Base-by-base conservation (phyloP, 2,113 vertebrate genomes). In the Podilymbus podiceps region DNA sequence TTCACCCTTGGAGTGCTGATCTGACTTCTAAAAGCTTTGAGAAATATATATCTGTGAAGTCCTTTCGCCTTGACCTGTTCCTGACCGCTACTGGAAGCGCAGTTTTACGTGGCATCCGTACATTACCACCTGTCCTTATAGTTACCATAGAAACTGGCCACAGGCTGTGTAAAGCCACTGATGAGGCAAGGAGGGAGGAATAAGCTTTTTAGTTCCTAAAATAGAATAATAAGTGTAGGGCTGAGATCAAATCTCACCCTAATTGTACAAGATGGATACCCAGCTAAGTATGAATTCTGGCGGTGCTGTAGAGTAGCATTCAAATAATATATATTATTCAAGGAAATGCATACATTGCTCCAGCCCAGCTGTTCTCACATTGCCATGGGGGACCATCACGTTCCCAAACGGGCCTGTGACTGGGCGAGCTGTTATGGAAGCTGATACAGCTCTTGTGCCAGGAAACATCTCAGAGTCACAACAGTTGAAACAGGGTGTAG, bases 91-190 rank as follows among this genome's bases (percentile, higher is more conserved):
- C 67, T 94, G 75, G 67, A 66, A 91, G 38, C 69, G 73, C 59
- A 59, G 47, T 85, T 90, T 44, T 75, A 7, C 0, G 2, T 40
- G 69, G 46, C 69, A 86, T 69, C 79, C 5, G n/a, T 77, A 53
- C 16, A 4, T 88, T 95, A 63, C 42, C 76, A 95, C 90, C 86
- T 95, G 91, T 47, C 59, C 89, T 89, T 80, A 11, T 38, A 35
- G 96, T 94, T 85, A 30, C 93, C 75, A 89, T 87, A 85, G 96
- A 89, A 96, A 97, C 94, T 1, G 4, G 58, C 20, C 66, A 19
- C 28, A 17, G 79, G 47, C 88, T 85, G 28, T 1, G 6, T 60
- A 42, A 85, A 91, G 71, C 87, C 80, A n/a, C 86, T n/a, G 67
- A 58, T 44, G 58, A 95, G 69, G 23, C 52, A 49, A 64, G 76